Evolutionary conservation across 2,888 invertebrate genomes (phyloP), one percentile per base, ranked within the genome.

Genomic region (Heterodera filipjevi): DNA sequence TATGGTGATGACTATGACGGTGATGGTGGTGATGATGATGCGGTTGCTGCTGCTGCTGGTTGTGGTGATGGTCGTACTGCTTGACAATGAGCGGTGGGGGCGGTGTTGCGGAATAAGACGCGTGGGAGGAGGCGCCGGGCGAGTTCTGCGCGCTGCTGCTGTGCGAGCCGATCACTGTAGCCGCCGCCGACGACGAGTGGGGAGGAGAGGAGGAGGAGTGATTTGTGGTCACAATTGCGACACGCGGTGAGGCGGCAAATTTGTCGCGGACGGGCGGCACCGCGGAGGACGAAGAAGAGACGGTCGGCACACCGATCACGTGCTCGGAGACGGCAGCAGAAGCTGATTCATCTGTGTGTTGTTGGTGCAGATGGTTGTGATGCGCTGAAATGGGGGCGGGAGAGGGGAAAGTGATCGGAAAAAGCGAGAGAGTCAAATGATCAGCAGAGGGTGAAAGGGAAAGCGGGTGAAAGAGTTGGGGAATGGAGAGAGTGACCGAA

Each of bases 121-220:
- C 68, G 33, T 14, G 19, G 22, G 68, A 68, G 19, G 68, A 68
- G 68, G 75, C 66, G 30, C 53, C 32, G 3, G 75, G 75, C 33
- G 75, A 75, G 46, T 75, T 75, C 68, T 75, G 75, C 19, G 75
- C 75, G n/a, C 75, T 75, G 44, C 30, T 73, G 16, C 46, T 64
- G 59, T 73, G 59, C 2, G 49, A 49, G 46, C n/a, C 33, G 6
- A 49, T 35, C 33, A 46, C 66, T 27, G 75, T 30, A n/a, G 44
- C 27, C 27, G 64, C 49, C 22, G 66, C 14, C 32, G 64, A 35
- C 39, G 64, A n/a, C n/a, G n/a, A n/a, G 66, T 10, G 66, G 39
- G 19, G 53, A 22, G 6, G 19, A 22, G 39, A 3, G 66, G n/a
- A 6, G 53, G 53, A 53, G 19, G 14, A 19, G 53, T 53, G 53